Evolutionary conservation across 2,113 vertebrate species (phyloP).

Genomic region (Lipophrys pholis): DNA sequence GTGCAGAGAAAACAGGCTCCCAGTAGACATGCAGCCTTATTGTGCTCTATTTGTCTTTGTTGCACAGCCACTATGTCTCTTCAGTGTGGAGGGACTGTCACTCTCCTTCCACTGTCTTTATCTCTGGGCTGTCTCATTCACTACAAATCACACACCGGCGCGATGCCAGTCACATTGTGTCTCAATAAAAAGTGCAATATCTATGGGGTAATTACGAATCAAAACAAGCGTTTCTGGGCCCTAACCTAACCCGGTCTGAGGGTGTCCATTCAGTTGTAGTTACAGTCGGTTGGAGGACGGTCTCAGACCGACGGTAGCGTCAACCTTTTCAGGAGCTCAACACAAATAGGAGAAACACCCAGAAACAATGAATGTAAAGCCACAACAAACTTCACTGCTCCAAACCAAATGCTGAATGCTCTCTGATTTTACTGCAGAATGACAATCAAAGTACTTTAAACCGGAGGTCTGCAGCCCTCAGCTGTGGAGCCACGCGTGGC

Average conservation of each 20-base stretch:
- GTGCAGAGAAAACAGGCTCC: constrained; percentile 9
- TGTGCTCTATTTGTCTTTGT: constrained; percentile 25
- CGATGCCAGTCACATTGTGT: constrained; percentile 8
- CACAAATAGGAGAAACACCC: neutral
- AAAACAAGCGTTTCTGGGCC: constrained; percentile 14
- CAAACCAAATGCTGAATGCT: constrained; percentile 59
- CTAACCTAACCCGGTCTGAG: constrained; percentile 19
- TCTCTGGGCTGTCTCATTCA: constrained; percentile 2
- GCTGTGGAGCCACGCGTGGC: no score
- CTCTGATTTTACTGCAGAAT: constrained; percentile 57
- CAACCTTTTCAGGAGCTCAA: no score
- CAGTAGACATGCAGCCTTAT: constrained; percentile 50
- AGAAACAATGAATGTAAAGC: neutral
- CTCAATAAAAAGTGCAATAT: constrained; percentile 55
- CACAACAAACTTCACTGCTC: constrained; percentile 23
- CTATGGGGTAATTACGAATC: constrained; percentile 13
- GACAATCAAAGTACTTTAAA: constrained; percentile 77
- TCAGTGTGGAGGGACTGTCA: constrained; percentile 24
- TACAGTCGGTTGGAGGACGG: neutral
- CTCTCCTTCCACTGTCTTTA: neutral
- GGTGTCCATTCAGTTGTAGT: constrained; percentile 1
- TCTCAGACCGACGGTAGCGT: neutral
- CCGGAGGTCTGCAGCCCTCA: no score
- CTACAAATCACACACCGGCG: constrained; percentile 8
- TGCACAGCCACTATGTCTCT: constrained; percentile 27